Evolutionary conservation across 2,888 invertebrate species (phyloP).

Genomic region (Tinea trinotella): DNA sequence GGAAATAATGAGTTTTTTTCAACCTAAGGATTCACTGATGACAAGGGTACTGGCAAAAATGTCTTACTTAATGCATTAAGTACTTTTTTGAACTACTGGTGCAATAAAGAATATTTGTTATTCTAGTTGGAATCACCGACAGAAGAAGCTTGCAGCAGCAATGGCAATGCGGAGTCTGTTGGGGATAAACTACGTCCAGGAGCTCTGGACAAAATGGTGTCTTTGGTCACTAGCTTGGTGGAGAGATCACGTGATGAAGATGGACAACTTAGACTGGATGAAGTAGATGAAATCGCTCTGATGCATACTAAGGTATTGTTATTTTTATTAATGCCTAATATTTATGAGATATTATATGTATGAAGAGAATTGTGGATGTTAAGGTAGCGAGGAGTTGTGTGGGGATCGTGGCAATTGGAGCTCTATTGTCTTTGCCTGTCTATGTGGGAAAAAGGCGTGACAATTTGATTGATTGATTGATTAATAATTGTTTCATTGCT

Average conservation of each 20-base stretch:
- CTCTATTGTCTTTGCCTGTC: no score
- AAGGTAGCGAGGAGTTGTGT: no score
- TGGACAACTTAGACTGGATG: constrained; percentile 80
- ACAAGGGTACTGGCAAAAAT: no score
- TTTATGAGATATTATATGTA: background rate
- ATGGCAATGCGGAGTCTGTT: constrained; percentile 47
- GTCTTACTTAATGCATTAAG: no score
- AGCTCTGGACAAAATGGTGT: constrained; percentile 96
- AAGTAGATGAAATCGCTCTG: constrained; percentile 85
- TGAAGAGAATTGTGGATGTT: no score
- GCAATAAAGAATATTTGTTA: no score
- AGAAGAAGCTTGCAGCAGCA: constrained; percentile 58
- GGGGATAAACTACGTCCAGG: constrained; percentile 87
- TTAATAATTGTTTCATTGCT: background rate
- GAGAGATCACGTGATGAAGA: constrained; percentile 89
- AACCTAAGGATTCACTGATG: no score
- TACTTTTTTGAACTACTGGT: no score
- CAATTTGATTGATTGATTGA: no score
- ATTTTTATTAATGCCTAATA: background rate
- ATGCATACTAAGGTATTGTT: constrained; percentile 84
- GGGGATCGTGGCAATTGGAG: no score
- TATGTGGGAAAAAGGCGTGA: no score
- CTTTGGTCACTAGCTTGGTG: constrained; percentile 88
- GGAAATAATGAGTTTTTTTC: no score
- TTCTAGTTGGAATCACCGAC: constrained; percentile 49